Conservation (phyloP, 2,888 invertebrate genomes). For the Julus scanicus region DNA sequence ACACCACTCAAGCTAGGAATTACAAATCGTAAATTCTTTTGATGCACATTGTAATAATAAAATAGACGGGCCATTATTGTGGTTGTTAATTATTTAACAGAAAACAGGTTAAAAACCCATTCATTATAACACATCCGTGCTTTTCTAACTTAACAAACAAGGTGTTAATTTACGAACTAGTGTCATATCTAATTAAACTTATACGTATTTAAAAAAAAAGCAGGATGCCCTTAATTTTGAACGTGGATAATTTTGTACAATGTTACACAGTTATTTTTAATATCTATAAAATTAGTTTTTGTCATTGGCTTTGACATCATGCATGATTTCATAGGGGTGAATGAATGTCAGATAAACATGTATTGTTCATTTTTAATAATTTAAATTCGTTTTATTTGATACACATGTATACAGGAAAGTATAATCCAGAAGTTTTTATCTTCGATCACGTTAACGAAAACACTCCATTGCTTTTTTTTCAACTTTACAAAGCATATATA, state of each 20-base stretch:
- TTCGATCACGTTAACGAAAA: background rate
- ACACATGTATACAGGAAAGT: no score
- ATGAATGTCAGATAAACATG: background rate
- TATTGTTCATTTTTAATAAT: background rate
- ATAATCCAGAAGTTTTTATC: background rate
- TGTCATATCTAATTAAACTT: background rate
- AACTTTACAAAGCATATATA: background rate
- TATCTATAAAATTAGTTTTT: background rate
- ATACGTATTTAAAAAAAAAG: background rate
- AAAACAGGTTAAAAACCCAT: background rate
- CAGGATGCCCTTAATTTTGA: constrained; percentile 26
- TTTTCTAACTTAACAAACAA: background rate
- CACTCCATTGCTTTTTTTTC: background rate
- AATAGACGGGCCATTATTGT: background rate
- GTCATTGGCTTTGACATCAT: no score
- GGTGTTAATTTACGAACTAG: background rate
- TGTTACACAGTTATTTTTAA: background rate
- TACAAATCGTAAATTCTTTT: background rate
- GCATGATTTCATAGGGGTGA: background rate
- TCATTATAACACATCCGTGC: constrained; percentile 10
- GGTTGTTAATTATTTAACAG: background rate
- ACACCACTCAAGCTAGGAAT: background rate
- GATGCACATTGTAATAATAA: background rate
- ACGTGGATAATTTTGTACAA: background rate
- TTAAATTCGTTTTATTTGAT: background rate